phyloP scores from a whole-genome alignment of 2,888 invertebrate genomes.

The Myopa testacea region DNA sequence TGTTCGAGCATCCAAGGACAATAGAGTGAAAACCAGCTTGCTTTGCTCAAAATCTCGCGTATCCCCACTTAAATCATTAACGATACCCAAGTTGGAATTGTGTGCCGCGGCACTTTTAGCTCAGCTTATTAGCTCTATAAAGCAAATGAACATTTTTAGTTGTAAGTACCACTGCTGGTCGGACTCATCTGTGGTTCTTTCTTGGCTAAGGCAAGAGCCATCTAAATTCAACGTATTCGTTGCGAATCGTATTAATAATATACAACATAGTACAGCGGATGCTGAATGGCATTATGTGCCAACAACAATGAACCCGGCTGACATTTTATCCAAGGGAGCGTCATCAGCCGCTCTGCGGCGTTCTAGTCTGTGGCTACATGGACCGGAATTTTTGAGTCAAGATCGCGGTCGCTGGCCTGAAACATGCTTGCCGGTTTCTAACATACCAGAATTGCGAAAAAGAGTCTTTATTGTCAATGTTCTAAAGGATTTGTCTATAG shows the following conservation, averaged over 20 bases:
- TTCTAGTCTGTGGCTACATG: conserved; percentile 36
- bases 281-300: conserved; percentile 8
- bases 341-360: conserved; percentile 39
- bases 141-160: not conserved
- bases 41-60: conserved; percentile 29
- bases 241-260: conserved; percentile 21
- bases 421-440: no score
- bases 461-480: not conserved
- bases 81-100: conserved; percentile 30
- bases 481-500: not conserved
- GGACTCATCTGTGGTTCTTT: conserved; percentile 23
- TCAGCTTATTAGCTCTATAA: conserved; percentile 1
- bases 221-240: conserved; percentile 33
- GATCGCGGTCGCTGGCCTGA: no score
- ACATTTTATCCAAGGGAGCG: conserved; percentile 36
- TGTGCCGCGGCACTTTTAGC: conserved; percentile 24
- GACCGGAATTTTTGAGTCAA: conserved; percentile 7
- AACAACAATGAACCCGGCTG: conserved; percentile 22
- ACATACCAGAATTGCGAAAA: no score
- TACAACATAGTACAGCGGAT: conserved; percentile 19
- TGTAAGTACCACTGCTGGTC: conserved; percentile 31
- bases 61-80: conserved; percentile 27
- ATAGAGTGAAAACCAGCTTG: not conserved
- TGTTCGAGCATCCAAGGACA: not conserved
- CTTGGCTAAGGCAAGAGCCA: conserved; percentile 31